A percentile compares a stretch with the other conserved stretches of the same genome.
These are phyloP conservation scores for Epinephelus awoara DNA, from an alignment of 2,797 vertebrate genomes.

Conservation along the genomic window DNA sequence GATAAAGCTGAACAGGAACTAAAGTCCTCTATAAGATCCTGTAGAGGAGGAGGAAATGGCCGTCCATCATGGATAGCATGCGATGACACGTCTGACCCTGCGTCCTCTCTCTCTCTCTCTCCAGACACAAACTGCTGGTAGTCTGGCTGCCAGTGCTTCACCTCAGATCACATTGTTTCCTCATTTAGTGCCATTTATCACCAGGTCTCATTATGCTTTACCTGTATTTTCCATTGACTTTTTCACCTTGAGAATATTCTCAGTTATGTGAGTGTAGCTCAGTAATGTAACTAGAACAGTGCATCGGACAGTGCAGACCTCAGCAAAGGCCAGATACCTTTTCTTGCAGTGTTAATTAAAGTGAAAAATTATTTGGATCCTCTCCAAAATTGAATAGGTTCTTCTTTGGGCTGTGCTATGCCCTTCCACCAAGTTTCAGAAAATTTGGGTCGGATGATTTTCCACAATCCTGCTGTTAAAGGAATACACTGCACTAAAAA, in stretches of 20 bases:
- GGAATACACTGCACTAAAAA: too few relatives aligned
- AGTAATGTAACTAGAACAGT: background rate
- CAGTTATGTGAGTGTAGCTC: background rate
- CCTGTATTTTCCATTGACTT: background rate
- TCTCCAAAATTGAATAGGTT: background rate
- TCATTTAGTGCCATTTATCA: constrained; percentile 34
- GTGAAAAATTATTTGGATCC: background rate
- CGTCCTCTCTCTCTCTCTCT: constrained; percentile 19
- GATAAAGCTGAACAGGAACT: constrained; percentile 26
- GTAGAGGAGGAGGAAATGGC: constrained; percentile 42
- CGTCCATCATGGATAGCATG: constrained; percentile 57
- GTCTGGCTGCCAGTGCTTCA: constrained; percentile 15
- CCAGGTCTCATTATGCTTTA: background rate
- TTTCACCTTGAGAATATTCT: background rate
- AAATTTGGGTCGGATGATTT: background rate
- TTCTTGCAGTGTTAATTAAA: background rate
- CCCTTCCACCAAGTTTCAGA: background rate
- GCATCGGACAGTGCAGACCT: background rate
- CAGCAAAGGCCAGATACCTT: background rate
- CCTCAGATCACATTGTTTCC: constrained; percentile 24
- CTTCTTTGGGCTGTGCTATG: background rate
- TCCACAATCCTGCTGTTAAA: background rate
- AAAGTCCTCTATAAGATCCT: constrained; percentile 31
- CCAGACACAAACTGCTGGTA: constrained; percentile 11
- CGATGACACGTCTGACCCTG: constrained; percentile 59